A percentile compares a stretch with the other conserved stretches of the same genome.
Conservation (phyloP, 2,797 vertebrate species). For the Lerista edwardsae region DNA sequence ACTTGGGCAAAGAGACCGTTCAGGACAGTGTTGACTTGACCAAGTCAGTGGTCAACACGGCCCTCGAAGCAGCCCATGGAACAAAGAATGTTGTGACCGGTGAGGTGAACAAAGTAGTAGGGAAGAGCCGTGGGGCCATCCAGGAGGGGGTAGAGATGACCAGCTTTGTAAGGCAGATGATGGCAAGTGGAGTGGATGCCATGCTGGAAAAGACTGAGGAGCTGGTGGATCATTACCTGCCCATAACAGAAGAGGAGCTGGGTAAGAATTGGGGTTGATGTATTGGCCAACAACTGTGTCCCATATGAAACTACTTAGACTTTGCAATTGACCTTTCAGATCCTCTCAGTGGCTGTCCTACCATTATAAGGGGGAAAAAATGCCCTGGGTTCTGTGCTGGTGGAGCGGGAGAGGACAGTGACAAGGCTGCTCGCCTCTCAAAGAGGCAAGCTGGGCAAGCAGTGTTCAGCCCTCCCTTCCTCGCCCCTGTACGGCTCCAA, state of each 20-base stretch:
- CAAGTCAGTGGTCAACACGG: constrained; percentile 79
- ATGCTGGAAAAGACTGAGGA: constrained; percentile 86
- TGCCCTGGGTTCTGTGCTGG: too few species aligned
- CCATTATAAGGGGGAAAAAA: too few species aligned
- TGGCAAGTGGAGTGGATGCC: constrained; percentile 86
- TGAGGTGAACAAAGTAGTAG: constrained; percentile 83
- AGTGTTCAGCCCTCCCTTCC: too few species aligned
- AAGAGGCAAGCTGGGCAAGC: too few species aligned
- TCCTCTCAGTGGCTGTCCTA: too few species aligned
- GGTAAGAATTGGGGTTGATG: constrained; percentile 79
- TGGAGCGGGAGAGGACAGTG: too few species aligned
- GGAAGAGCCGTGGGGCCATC: constrained; percentile 78
- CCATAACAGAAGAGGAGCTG: constrained; percentile 87
- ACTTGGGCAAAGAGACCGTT: constrained; percentile 78
- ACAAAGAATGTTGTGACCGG: constrained; percentile 78
- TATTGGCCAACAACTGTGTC: too few species aligned
- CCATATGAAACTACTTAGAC: too few species aligned
- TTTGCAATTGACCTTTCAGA: background rate
- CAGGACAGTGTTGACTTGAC: constrained; percentile 86
- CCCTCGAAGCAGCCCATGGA: constrained; percentile 75
- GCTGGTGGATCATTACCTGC: constrained; percentile 91
- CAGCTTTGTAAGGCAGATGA: constrained; percentile 74
- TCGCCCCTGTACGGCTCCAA: too few species aligned
- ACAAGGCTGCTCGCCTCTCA: too few species aligned
- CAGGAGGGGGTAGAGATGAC: constrained; percentile 85